These are phyloP conservation scores for Synergus laeviventris DNA, from an alignment of 2,888 invertebrate genomes.

Conservation along the genomic window DNA sequence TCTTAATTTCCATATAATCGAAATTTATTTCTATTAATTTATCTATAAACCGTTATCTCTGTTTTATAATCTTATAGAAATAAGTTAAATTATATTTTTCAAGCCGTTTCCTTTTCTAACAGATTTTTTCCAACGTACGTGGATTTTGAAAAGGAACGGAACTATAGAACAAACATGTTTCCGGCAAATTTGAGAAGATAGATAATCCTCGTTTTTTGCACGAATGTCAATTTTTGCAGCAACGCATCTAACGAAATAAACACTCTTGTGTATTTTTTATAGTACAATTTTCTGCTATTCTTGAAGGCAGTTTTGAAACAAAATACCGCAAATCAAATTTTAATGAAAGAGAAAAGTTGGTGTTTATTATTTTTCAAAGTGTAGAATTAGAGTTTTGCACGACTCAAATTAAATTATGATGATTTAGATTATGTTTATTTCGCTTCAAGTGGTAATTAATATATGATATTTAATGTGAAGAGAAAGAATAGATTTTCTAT, in stretches of 20 bases:
- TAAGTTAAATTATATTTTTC: constrained; percentile 36
- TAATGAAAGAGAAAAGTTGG: neutral
- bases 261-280: constrained; percentile 49
- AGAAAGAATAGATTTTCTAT: constrained; percentile 40
- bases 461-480: constrained; percentile 29
- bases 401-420: neutral
- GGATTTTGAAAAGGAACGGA: constrained; percentile 37
- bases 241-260: constrained; percentile 47
- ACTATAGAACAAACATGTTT: constrained; percentile 14
- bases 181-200: neutral
- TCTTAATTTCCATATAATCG: neutral
- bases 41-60: neutral
- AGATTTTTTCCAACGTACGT: neutral
- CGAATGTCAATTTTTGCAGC: constrained; percentile 55
- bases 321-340: constrained; percentile 3
- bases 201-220: constrained; percentile 45
- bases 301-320: constrained; percentile 30
- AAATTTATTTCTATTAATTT: constrained; percentile 13
- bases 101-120: constrained; percentile 1
- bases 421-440: neutral
- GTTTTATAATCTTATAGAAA: constrained; percentile 21
- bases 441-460: constrained; percentile 35
- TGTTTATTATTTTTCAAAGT: constrained; percentile 5
- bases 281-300: constrained; percentile 43
- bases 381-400: constrained; percentile 7